Evolutionary conservation across 35 echinoderm and acorn worm genomes (phyloP), one percentile per base, ranked within the genome.

Genomic region (Ophioderma brevispina): DNA sequence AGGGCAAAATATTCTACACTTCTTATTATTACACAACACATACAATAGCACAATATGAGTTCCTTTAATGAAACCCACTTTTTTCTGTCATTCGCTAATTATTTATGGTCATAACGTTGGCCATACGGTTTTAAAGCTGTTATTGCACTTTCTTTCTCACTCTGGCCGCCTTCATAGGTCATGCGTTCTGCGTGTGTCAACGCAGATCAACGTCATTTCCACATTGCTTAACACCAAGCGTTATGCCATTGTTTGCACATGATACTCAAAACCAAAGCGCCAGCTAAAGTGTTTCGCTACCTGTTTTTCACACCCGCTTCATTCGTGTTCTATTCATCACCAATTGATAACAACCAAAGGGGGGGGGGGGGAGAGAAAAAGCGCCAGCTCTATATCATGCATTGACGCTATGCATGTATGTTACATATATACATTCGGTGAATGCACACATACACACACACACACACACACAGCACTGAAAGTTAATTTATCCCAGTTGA

Each of bases 81-180:
- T 70, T 18, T 25, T 70, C 59, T 46, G 59, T 25, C n/a, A 70
- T 70, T 70, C 28, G 59, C 2, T 70, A 70, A 70, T 70, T 70
- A 70, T 70, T 70, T 70, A 70, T 70, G 59, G 59, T 70, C 59
- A 70, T 70, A 70, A 70, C 15, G 59, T 70, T 46, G 41, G 17
- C 59, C 59, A 70, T 70, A 70, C 59, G 59, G 10, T 70, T 70
- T 70, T 30, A 25, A 70, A 70, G 59, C 59, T 70, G 59, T 30
- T 70, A 70, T 70, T 70, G 59, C 59, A 70, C 59, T 70, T 70
- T 70, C 23, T 25, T 70, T 30, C 15, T 18, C 15, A 25, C 28
- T 70, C 15, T 70, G 59, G 59, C 59, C 59, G 59, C 59, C 59
- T 70, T 70, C 59, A 70, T 70, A 70, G 59, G 59, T 70, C 59